phyloP scores from a whole-genome alignment of 2,113 vertebrate species.

The Scomber japonicus region DNA sequence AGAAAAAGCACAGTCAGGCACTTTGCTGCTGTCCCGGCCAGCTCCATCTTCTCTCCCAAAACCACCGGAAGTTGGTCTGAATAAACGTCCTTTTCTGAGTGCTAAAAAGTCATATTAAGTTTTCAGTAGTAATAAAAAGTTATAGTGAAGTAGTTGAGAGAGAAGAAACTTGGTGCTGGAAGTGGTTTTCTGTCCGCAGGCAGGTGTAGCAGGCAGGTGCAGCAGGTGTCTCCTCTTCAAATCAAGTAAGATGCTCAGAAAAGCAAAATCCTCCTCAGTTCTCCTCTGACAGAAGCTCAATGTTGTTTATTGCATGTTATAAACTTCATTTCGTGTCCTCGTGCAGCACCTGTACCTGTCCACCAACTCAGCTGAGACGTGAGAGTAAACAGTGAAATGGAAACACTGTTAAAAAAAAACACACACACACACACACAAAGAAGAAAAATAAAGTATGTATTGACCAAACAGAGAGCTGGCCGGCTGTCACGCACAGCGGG shows the following conservation, averaged over 20 bases:
- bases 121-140: neutral
- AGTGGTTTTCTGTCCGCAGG: rapidly evolving
- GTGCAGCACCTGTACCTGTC: neutral
- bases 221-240: constrained; percentile 40
- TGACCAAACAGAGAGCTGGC: neutral
- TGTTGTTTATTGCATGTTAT: neutral
- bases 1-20: constrained; percentile 48
- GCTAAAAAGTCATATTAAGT: neutral
- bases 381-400: neutral
- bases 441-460: neutral
- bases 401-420: too few relatives aligned
- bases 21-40: neutral
- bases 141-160: neutral
- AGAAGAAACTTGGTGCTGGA: neutral
- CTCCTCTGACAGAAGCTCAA: neutral
- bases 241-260: neutral
- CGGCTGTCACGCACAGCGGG: constrained; percentile 18
- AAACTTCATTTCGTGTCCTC: neutral
- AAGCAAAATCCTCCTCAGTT: neutral
- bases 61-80: neutral
- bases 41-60: constrained; percentile 47
- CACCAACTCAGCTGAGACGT: neutral
- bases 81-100: neutral
- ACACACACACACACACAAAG: too few relatives aligned
- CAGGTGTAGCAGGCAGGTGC: neutral